Evolutionary conservation across 2,797 vertebrate species (phyloP), one percentile per base, ranked within the genome.

Genomic region (Phoxinus dragarum): DNA sequence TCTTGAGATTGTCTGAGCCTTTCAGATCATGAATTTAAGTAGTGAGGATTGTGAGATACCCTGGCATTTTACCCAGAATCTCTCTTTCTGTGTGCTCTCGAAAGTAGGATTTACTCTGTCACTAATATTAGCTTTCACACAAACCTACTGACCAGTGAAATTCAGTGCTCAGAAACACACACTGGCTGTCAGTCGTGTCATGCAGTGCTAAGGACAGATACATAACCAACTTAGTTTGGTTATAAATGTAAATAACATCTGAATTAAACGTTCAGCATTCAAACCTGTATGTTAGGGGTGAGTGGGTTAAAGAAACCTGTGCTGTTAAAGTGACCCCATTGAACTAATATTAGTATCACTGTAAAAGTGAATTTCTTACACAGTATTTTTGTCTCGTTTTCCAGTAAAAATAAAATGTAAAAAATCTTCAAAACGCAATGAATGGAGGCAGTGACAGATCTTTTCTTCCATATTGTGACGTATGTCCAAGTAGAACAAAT

Each of bases 101-200:
- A 31, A 71, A 56, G 83, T 49, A 38, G 12, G 27, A 69, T 73
- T 72, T 49, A 77, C 36, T 72, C 38, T 52, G 11, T 72, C 14
- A 49, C 47, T 54, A 84, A 69, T 88, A 76, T 80, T 73, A 47
- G 69, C 9, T 68, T 76, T n/a, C 61, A 79, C 66, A 64, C 52
- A 69, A 72, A 56, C 68, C 68, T 31, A 52, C 59, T 77, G 80
- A 85, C 19, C 71, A 85, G 74, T 72, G 66, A 74, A 80, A 82
- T 82, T 52, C 52, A 76, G 77, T 73, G 79, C 36, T 49, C 72
- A 23, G 67, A 59, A 69, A 77, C 38, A 40, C 64, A 67, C 56
- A 80, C 64, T 27, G 54, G 6, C 34, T 40, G 52, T 38, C 34
- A 40, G 52, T 54, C 10, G 12, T 77, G 34, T 59, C 59, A n/a